Evolutionary conservation across 2,888 invertebrate species (phyloP).

Genomic region (Epinotia nisella): DNA sequence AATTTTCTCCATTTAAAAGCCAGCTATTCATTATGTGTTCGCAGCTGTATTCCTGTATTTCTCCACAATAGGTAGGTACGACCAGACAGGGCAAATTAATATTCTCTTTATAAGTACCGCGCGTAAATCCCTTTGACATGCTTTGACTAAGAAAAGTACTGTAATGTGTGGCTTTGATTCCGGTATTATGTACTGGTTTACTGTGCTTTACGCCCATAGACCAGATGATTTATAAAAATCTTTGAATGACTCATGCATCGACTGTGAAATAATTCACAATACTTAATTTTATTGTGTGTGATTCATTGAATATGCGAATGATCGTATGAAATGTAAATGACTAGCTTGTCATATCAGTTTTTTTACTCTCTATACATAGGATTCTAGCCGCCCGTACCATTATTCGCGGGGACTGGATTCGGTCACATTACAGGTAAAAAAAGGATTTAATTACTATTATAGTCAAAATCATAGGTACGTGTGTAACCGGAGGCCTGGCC

Average conservation of each 20-base stretch:
- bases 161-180: slow-evolving; percentile 18
- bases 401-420: no score
- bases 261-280: slow-evolving; percentile 9
- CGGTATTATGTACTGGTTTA: slow-evolving; percentile 35
- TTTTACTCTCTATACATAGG: not conserved
- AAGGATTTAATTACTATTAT: no score
- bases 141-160: slow-evolving; percentile 28
- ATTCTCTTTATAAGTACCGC: slow-evolving; percentile 26
- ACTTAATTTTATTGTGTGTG: not conserved
- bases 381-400: no score
- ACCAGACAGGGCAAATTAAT: slow-evolving; percentile 24
- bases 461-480: no score
- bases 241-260: not conserved
- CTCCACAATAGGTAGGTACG: not conserved
- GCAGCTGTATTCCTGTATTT: slow-evolving; percentile 14
- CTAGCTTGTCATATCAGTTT: not conserved
- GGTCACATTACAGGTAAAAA: no score
- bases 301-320: not conserved
- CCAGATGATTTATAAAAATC: slow-evolving; percentile 4
- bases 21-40: not conserved
- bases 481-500: no score
- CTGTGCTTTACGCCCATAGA: not conserved
- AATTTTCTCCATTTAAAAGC: not conserved
- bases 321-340: not conserved
- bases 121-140: slow-evolving; percentile 11